phyloP scores from a whole-genome alignment of 2,888 invertebrate species.

The Cataglyphis rosenhaueri region DNA sequence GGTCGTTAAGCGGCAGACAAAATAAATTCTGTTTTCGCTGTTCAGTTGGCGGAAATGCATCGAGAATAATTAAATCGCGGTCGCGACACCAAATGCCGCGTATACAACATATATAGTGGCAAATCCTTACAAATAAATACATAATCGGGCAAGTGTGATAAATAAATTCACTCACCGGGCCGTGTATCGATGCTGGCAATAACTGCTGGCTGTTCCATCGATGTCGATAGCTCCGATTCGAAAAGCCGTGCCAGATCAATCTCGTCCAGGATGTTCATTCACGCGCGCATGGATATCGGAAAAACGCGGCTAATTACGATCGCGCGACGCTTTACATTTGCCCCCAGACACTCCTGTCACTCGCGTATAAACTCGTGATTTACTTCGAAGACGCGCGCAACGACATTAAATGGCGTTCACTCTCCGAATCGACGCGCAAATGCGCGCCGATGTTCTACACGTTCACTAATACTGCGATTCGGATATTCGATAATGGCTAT shows the following conservation, averaged over 20 bases:
- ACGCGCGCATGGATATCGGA: background rate
- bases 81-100: slow-evolving; percentile 27
- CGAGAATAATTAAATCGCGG: slow-evolving; percentile 44
- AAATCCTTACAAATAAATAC: slow-evolving; percentile 53
- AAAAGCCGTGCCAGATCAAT: background rate
- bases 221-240: slow-evolving; percentile 9
- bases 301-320: slow-evolving; percentile 30
- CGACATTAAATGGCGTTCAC: background rate
- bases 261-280: background rate
- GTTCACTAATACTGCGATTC: background rate
- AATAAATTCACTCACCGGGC: slow-evolving; percentile 40
- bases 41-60: background rate
- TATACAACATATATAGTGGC: background rate
- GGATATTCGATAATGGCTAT: background rate
- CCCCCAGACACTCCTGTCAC: background rate
- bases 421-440: slow-evolving; percentile 16
- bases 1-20: slow-evolving; percentile 13
- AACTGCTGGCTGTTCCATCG: background rate
- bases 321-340: background rate
- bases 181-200: slow-evolving; percentile 25
- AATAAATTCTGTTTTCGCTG: slow-evolving; percentile 20
- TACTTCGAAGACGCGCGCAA: background rate
- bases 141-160: slow-evolving; percentile 37
- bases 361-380: slow-evolving; percentile 6
- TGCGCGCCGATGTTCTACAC: background rate